phyloP scores from a whole-genome alignment of 2,797 vertebrate species.

The Psittacula echo region DNA sequence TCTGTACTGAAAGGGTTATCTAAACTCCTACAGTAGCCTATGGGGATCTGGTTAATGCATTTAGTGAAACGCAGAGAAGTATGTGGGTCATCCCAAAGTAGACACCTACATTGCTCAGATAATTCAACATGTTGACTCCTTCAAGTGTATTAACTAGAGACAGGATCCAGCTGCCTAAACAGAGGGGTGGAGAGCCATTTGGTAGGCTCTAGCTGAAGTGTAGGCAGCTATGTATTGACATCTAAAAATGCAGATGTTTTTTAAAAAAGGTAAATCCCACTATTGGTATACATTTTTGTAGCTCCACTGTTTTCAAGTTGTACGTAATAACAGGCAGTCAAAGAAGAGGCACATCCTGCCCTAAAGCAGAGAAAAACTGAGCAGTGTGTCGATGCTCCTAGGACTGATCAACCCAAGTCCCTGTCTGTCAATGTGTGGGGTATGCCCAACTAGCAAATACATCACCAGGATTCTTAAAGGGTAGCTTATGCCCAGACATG shows the following conservation, averaged over 20 bases:
- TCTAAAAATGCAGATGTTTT: background rate
- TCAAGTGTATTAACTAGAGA: background rate
- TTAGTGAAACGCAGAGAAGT: background rate
- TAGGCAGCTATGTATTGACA: background rate
- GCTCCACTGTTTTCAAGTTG: background rate
- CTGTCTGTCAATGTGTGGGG: background rate
- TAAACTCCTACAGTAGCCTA: background rate
- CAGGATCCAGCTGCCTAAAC: background rate
- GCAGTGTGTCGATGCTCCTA: accelerated
- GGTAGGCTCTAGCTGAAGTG: background rate
- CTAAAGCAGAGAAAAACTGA: background rate
- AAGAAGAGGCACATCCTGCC: background rate
- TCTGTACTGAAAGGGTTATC: background rate
- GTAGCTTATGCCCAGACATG: background rate
- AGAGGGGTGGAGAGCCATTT: background rate
- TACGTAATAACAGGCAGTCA: background rate
- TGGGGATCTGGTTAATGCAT: background rate
- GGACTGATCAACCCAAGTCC: background rate
- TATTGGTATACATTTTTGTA: background rate
- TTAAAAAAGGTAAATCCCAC: background rate
- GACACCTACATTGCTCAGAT: background rate
- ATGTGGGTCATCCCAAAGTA: background rate
- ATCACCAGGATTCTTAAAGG: background rate
- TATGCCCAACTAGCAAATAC: background rate
- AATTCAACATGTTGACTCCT: background rate